These are phyloP conservation scores for Cladopsammia gracilis DNA, from an alignment of 64 coral and sea anemone species.

Conservation along the genomic window DNA sequence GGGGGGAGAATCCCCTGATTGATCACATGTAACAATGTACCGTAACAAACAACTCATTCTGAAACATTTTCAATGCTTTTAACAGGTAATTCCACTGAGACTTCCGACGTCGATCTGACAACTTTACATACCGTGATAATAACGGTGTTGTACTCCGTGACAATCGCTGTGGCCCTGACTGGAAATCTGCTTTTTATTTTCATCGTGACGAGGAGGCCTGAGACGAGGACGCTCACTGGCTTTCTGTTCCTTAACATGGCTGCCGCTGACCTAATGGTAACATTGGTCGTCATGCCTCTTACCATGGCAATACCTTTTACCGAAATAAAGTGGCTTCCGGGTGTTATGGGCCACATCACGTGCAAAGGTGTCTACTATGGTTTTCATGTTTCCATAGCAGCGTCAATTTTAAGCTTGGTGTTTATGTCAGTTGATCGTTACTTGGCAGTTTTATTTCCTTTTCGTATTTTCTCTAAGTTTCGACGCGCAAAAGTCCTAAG, in stretches of 20 bases:
- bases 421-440: conserved; percentile 24
- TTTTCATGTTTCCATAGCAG: not conserved
- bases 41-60: no score
- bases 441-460: not conserved
- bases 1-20: no score
- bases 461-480: not conserved
- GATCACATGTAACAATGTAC: no score
- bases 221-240: not conserved
- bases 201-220: not conserved
- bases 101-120: no score
- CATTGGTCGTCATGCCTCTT: not conserved
- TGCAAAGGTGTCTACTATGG: not conserved
- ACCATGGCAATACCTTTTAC: not conserved
- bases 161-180: not conserved
- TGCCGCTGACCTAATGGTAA: conserved; percentile 16
- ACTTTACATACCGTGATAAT: not conserved
- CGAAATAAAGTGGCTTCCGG: not conserved
- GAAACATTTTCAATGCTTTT: no score
- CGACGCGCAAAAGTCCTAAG: not conserved
- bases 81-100: no score
- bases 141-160: not conserved
- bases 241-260: conserved; percentile 42
- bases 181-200: conserved; percentile 21
- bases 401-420: conserved; percentile 3
- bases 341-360: not conserved